Evolutionary conservation across 92 coral and sea anemone species (phyloP).

Genomic region (Chrysogorgia sp.): DNA sequence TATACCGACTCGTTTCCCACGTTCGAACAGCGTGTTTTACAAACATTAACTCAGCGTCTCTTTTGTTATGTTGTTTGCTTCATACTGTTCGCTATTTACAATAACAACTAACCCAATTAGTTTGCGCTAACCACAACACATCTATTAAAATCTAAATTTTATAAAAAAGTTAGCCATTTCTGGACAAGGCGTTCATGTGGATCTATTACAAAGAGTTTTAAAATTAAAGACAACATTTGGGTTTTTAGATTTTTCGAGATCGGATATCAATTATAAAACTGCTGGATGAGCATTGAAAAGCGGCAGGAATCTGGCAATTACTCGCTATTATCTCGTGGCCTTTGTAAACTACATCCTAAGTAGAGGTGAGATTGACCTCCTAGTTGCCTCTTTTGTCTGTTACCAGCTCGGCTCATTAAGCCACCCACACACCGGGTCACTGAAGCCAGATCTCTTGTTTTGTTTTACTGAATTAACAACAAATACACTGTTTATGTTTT

Average conservation of each 20-base stretch:
- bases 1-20: not conserved
- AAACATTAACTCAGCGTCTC: not conserved
- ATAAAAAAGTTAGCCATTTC: too few relatives aligned
- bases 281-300: not conserved
- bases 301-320: not conserved
- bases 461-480: not conserved
- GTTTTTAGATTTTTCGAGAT: not conserved
- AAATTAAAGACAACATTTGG: not conserved
- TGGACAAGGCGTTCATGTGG: too few relatives aligned
- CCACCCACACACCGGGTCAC: not conserved
- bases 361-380: not conserved
- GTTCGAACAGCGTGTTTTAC: not conserved
- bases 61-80: not conserved
- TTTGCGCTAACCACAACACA: not conserved
- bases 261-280: too few relatives aligned
- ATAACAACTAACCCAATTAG: not conserved
- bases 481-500: conserved; percentile 3
- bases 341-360: too few relatives aligned
- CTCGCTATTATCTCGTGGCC: too few relatives aligned
- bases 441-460: not conserved
- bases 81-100: not conserved
- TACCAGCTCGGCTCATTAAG: not conserved
- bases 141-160: too few relatives aligned
- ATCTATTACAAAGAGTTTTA: not conserved
- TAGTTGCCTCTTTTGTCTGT: not conserved